A percentile compares a stretch with the other conserved stretches of the same genome.
Evolutionary conservation across 1,140 invertebrate genomes (phyloP).

Genomic region (Nasonia giraulti): DNA sequence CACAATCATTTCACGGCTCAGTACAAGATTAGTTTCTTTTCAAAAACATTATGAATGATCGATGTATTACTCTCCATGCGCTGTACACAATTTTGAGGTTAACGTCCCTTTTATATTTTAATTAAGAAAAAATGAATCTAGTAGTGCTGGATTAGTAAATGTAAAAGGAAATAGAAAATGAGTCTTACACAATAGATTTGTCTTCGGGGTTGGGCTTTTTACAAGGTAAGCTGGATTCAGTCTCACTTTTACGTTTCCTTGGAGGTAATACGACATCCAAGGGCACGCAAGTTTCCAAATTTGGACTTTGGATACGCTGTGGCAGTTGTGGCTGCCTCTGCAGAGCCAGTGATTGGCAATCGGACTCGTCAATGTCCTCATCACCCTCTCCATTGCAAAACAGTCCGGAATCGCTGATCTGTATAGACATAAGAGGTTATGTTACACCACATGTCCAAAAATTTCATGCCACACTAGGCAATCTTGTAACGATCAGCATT

Average conservation of each 20-base stretch:
- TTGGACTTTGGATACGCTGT: slow-evolving; percentile 63
- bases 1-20: neutral
- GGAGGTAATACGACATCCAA: slow-evolving; percentile 65
- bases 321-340: slow-evolving; percentile 58
- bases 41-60: neutral
- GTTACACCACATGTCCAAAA: slow-evolving; percentile 31
- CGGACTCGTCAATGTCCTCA: slow-evolving; percentile 62
- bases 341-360: slow-evolving; percentile 57
- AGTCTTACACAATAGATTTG: slow-evolving; percentile 61
- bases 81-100: neutral
- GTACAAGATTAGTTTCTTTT: neutral
- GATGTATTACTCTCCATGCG: neutral
- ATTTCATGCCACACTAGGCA: neutral
- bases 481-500: neutral
- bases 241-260: slow-evolving; percentile 71
- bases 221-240: slow-evolving; percentile 69
- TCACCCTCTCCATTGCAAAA: slow-evolving; percentile 66
- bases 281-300: slow-evolving; percentile 66
- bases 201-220: slow-evolving; percentile 68
- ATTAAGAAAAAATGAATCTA: neutral
- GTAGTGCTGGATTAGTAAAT: neutral
- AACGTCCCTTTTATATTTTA: neutral
- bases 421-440: slow-evolving; percentile 36
- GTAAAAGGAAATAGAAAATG: neutral
- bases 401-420: slow-evolving; percentile 68